Conservation (phyloP, 2,888 invertebrate species). For the Cynaeus angustus region DNA sequence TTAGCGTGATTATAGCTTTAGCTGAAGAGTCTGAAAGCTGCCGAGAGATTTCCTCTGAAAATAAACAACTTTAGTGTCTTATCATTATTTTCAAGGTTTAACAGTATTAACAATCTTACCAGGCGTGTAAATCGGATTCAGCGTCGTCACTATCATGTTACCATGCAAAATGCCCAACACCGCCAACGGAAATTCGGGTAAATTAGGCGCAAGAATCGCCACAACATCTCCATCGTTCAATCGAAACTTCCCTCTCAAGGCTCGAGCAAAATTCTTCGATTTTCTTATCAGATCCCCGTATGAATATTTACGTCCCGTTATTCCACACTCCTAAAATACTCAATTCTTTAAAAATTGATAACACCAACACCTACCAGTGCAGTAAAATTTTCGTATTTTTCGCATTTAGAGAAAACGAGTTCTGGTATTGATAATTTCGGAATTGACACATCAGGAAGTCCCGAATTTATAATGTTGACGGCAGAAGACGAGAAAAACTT, state of each 20-base stretch:
- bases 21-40: slow-evolving; percentile 35
- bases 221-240: slow-evolving; percentile 79
- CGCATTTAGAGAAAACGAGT: slow-evolving; percentile 73
- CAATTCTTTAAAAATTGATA: slow-evolving; percentile 4
- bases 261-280: slow-evolving; percentile 75
- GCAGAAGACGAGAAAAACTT: not conserved
- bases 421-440: slow-evolving; percentile 74
- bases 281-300: slow-evolving; percentile 79
- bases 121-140: slow-evolving; percentile 83
- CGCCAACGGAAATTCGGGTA: slow-evolving; percentile 83
- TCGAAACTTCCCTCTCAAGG: slow-evolving; percentile 78
- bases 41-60: slow-evolving; percentile 34
- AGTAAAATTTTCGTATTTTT: slow-evolving; percentile 72
- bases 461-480: slow-evolving; percentile 11
- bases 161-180: slow-evolving; percentile 81
- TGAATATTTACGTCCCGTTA: slow-evolving; percentile 82
- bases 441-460: slow-evolving; percentile 69
- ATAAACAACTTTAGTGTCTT: too few relatives aligned
- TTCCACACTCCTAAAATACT: slow-evolving; percentile 78
- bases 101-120: slow-evolving; percentile 59
- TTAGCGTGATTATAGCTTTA: slow-evolving; percentile 12
- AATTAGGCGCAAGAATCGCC: slow-evolving; percentile 83
- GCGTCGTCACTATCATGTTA: slow-evolving; percentile 80
- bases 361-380: slow-evolving; percentile 57
- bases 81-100: too few relatives aligned